These are phyloP conservation scores for Nannospalax galili DNA, from an alignment of 2,113 vertebrate species.

Conservation along the genomic window DNA sequence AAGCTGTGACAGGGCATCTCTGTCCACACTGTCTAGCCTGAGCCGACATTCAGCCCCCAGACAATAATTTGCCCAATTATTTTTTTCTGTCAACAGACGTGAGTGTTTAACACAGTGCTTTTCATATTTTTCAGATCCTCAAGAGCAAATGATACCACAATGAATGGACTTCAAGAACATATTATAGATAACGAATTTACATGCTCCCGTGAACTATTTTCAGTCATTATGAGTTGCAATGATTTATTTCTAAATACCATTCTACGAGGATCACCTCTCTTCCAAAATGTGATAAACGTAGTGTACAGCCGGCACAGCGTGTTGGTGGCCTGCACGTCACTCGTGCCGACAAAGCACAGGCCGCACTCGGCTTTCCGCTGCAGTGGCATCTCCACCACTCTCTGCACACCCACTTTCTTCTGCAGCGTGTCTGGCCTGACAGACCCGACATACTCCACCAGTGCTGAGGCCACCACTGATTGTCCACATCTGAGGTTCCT, in stretches of 20 bases:
- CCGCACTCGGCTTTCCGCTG: background rate
- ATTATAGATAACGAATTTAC: background rate
- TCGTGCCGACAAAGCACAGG: fast-evolving
- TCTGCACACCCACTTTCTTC: background rate
- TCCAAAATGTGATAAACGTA: background rate
- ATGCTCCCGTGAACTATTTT: background rate
- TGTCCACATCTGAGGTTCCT: background rate
- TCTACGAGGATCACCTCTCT: background rate
- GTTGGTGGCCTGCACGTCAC: background rate
- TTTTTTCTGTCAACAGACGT: background rate
- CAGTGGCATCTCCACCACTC: background rate
- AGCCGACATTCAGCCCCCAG: background rate
- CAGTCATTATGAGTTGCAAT: background rate
- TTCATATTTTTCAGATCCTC: constrained; percentile 28
- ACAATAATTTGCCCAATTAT: background rate
- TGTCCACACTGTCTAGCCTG: background rate
- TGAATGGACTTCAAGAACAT: background rate
- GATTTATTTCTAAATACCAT: constrained; percentile 30
- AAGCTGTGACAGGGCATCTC: background rate
- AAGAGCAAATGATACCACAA: background rate
- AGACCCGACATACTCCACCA: background rate
- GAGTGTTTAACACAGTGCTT: background rate
- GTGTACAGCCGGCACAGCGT: too few species aligned
- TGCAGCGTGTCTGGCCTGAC: background rate
- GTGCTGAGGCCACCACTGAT: background rate